These are phyloP conservation scores for Gasteruption jaculator DNA, from an alignment of 2,888 invertebrate species.

Conservation along the genomic window DNA sequence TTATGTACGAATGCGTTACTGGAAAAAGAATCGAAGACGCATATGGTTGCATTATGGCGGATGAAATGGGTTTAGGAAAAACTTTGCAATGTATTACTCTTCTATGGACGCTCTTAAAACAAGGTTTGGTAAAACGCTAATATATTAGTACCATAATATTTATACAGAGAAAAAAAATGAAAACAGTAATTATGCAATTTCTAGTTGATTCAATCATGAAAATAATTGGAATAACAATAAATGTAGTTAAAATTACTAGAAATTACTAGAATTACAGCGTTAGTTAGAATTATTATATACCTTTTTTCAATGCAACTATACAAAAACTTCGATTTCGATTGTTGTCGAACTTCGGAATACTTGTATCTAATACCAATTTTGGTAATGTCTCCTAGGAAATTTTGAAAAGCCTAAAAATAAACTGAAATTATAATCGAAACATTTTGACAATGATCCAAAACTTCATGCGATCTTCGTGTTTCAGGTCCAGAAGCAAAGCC, in stretches of 20 bases:
- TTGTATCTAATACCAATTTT: not conserved
- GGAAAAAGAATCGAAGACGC: conserved; percentile 82
- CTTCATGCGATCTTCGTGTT: not conserved
- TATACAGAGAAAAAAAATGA: not conserved
- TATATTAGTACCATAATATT: not conserved
- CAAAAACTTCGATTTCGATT: too few species aligned
- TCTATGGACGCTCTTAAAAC: conserved; percentile 89
- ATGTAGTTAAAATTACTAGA: too few species aligned
- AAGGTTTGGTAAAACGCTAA: conserved; percentile 57
- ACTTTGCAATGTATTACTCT: conserved; percentile 96
- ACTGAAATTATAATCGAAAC: not conserved
- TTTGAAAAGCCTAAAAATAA: too few species aligned
- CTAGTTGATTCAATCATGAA: too few species aligned
- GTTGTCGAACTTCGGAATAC: too few species aligned
- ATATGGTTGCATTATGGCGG: conserved; percentile 98
- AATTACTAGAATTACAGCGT: too few species aligned
- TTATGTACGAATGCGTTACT: conserved; percentile 99
- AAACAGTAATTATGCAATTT: not conserved
- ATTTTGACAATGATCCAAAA: not conserved
- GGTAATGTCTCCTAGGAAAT: too few species aligned
- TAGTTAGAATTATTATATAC: too few species aligned
- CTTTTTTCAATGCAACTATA: too few species aligned
- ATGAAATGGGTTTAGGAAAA: conserved; percentile 99
- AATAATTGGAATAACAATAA: too few species aligned
- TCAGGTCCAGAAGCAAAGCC: conserved; percentile 83